Base-by-base conservation (phyloP, 2,888 invertebrate species). In the Pseudanteris insignis region DNA sequence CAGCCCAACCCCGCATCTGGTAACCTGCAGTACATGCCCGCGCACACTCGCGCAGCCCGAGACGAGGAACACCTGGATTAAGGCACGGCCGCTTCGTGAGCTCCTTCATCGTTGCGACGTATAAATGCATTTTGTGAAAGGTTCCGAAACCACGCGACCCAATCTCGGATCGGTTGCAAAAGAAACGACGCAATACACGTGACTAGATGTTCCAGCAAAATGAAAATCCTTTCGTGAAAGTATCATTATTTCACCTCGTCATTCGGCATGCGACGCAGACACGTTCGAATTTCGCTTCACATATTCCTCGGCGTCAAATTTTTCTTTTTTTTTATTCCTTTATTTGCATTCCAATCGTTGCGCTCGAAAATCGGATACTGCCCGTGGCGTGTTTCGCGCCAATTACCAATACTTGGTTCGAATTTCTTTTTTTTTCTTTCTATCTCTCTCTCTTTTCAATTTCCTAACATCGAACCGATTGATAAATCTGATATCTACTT, bases 121-220 rank as follows among this genome's bases (percentile, higher is more conserved):
- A 41, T 53, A 37, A 25, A 21, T 8, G 44, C 37, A 41, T 41
- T 43, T 58, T 37, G 50, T 58, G 57, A 58, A 58, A 58, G 41
- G 57, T 55, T 55, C 55, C 46, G n/a, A 33, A 40, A 46, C 40
- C 50, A 44, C 29, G 37, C 25, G 40, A 29, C 60, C 59, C 54
- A 67, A 66, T 67, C 67, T 44, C 36, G 10, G 65, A 65, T 70
- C 70, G 67, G 66, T 67, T 70, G 70, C 70, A 62, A 64, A 55
- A 57, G 40, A 26, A 28, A 37, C 33, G 21, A n/a, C n/a, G n/a
- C n/a, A n/a, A n/a, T n/a, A n/a, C n/a, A n/a, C 41, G 37, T 61
- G 34, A 66, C 71, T 70, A 70, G 70, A 68, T 70, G 67, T 69
- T 59, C 10, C 14, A 12, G 11, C 33, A 41, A 34, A 40, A 46